Evolutionary conservation across 2,888 invertebrate species (phyloP).

Genomic region (Pristionchus entomophagus): DNA sequence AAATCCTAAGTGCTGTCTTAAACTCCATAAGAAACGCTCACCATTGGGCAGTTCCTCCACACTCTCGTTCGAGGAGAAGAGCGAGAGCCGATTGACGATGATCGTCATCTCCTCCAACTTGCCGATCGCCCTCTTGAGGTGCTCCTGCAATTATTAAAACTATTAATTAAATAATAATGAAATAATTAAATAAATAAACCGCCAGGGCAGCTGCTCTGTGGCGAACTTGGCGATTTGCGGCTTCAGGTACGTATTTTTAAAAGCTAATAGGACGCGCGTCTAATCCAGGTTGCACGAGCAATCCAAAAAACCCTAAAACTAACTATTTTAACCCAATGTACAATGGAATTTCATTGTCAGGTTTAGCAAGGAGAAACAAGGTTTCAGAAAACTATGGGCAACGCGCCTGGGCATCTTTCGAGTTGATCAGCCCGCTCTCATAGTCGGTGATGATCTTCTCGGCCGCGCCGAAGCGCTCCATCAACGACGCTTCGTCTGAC

Average conservation of each 20-base stretch:
- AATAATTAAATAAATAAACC: not conserved
- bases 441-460: not conserved
- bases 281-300: too few relatives aligned
- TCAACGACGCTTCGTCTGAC: constrained; percentile 27
- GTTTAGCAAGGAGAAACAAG: not conserved
- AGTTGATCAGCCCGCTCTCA: not conserved
- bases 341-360: too few relatives aligned
- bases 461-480: constrained; percentile 7
- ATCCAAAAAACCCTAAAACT: too few relatives aligned
- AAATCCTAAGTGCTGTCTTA: too few relatives aligned
- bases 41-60: constrained; percentile 42
- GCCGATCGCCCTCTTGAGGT: constrained; percentile 50
- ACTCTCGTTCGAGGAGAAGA: constrained; percentile 64
- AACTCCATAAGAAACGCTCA: not conserved
- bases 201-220: too few relatives aligned
- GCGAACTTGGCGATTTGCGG: too few relatives aligned
- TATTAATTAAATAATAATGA: not conserved
- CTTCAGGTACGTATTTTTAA: too few relatives aligned
- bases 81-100: constrained; percentile 54
- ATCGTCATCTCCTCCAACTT: constrained; percentile 56
- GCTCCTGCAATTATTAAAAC: constrained; percentile 46
- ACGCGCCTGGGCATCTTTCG: not conserved
- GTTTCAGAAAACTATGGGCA: not conserved
- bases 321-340: too few relatives aligned
- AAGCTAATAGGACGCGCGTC: too few relatives aligned